These are phyloP conservation scores for Diuraphis noxia DNA, from an alignment of 1,140 invertebrate species.

Conservation along the genomic window DNA sequence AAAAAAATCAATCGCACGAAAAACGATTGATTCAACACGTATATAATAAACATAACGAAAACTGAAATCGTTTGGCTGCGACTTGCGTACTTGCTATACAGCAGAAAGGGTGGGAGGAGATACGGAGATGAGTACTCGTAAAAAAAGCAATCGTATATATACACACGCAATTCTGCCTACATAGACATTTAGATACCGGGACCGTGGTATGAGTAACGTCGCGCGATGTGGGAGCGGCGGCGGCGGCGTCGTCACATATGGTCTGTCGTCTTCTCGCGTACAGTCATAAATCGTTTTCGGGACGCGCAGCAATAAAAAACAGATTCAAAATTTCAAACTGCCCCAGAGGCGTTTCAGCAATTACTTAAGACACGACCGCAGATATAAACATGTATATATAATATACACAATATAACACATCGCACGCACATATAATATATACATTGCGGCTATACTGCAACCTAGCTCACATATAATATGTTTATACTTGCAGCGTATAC, in stretches of 20 bases:
- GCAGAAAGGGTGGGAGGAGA: not conserved
- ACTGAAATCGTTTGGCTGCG: not conserved
- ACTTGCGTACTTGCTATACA: not conserved
- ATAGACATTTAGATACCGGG: not conserved
- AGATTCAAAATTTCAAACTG: not conserved
- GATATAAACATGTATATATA: not conserved
- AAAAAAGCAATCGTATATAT: not conserved
- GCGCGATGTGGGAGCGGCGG: not conserved
- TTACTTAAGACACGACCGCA: not conserved
- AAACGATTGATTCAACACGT: not conserved
- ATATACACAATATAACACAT: not conserved
- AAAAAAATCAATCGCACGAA: not conserved
- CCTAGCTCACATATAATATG: not conserved
- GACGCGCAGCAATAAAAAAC: not conserved
- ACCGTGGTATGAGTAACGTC: not conserved
- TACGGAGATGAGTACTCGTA: not conserved
- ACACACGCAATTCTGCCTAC: not conserved
- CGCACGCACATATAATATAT: not conserved
- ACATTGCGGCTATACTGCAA: not conserved
- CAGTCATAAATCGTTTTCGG: constrained; percentile 13
- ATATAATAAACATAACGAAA: not conserved
- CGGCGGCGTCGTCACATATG: not conserved
- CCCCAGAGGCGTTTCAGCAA: not conserved
- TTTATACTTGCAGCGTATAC: not conserved
- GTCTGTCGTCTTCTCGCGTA: not conserved